phyloP scores from a whole-genome alignment of 2,797 vertebrate species.

The Danio kyathit region DNA sequence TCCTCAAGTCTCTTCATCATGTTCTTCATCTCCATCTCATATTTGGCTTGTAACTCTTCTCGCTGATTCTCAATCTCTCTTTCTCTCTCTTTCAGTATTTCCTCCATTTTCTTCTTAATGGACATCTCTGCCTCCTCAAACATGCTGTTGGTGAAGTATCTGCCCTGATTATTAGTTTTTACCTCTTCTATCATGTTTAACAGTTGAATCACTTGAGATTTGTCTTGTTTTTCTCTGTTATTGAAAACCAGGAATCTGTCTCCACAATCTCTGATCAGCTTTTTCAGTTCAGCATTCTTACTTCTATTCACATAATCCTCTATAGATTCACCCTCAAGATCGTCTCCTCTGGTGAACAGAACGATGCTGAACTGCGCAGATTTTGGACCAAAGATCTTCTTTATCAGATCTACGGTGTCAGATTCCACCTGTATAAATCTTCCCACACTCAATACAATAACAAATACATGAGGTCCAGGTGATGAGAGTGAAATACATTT shows the following conservation, averaged over 20 bases:
- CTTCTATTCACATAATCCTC: background rate
- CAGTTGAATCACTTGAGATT: background rate
- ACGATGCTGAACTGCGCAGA: constrained; percentile 10
- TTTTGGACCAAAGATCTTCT: background rate
- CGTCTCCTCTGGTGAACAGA: background rate
- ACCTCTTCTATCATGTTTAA: too few species aligned
- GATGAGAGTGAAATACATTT: background rate
- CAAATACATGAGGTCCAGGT: constrained; percentile 13
- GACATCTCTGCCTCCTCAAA: constrained; percentile 16
- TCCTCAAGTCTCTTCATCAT: too few species aligned
- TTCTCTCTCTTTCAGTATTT: background rate
- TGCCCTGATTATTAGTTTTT: background rate
- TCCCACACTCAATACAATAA: background rate
- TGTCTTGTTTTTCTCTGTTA: background rate
- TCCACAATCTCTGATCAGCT: constrained; percentile 6
- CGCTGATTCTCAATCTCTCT: background rate
- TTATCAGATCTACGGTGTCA: background rate
- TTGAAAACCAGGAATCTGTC: constrained; percentile 5
- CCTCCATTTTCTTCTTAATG: background rate
- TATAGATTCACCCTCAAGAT: background rate
- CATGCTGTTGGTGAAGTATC: background rate
- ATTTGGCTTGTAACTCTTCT: rapidly evolving
- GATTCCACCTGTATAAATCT: background rate
- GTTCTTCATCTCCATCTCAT: background rate
- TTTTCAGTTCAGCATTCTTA: background rate